Percentiles rank a stretch among this genome's conserved stretches.
Conservation (phyloP, 1,140 invertebrate species). For the Protaetia brevitarsis region DNA sequence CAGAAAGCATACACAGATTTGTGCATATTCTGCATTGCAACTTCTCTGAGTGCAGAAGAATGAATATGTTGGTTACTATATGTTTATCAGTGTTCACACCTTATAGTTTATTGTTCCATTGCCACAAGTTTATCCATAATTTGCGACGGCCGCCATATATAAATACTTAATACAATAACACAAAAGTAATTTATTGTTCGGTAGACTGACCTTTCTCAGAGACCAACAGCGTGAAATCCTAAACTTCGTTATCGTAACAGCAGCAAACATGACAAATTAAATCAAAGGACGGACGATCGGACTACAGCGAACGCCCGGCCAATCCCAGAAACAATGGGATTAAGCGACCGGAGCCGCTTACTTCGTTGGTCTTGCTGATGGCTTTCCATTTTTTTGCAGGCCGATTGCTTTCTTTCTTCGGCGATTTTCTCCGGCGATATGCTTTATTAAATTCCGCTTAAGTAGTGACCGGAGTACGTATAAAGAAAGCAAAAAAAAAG, state of each 20-base stretch:
- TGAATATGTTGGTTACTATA: too few relatives aligned
- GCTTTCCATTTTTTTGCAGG: not conserved
- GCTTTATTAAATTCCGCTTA: constrained; percentile 4
- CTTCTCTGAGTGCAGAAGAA: too few relatives aligned
- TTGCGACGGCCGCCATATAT: too few relatives aligned
- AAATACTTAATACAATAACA: too few relatives aligned
- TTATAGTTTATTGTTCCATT: too few relatives aligned
- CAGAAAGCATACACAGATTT: too few relatives aligned
- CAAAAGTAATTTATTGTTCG: too few relatives aligned
- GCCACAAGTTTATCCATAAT: too few relatives aligned
- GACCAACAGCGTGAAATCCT: too few relatives aligned
- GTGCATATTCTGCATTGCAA: too few relatives aligned
- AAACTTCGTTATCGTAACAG: not conserved
- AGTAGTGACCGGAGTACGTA: not conserved
- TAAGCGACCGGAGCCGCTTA: not conserved
- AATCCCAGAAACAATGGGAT: constrained; percentile 8
- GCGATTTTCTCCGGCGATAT: not conserved
- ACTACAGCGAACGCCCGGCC: not conserved
- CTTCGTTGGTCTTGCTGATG: constrained; percentile 6
- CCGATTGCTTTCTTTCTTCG: not conserved
- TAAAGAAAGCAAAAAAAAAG: not conserved
- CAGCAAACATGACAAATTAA: constrained; percentile 11
- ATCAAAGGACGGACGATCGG: constrained; percentile 2
- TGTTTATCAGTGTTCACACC: too few relatives aligned
- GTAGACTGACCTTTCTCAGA: too few relatives aligned